Evolutionary conservation across 2,113 vertebrate genomes (phyloP), one percentile per base, ranked within the genome.

Genomic region (Argyrosomus japonicus): DNA sequence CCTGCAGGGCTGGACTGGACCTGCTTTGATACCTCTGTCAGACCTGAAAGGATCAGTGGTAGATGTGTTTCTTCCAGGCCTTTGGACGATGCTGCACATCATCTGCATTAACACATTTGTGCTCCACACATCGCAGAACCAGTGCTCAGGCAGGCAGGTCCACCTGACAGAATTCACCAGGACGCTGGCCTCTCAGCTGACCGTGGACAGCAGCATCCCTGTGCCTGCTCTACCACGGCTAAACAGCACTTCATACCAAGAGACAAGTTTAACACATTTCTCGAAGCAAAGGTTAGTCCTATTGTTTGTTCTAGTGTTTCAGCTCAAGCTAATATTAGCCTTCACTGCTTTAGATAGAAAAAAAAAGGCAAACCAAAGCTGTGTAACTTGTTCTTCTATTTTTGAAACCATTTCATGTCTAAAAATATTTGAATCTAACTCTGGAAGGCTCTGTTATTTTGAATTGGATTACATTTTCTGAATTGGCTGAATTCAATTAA

Each of bases 81-180:
- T 92, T 60, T 93, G 90, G 88, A 83, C 57, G 8, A 48, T 72
- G 6, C 78, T 94, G 0, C 90, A 91, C 51, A 7, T 82, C 5
- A 50, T 85, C 56, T 93, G 77, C 87, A 93, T 95, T 78, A 93
- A 94, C 73, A 71, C 92, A 0, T 92, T 87, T 53, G 76, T 84
- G 51, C 90, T 94, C 1, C 89, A 92, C 85, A 47, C 80, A 3
- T 75, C 90, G 75, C 78, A 90, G 87, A 85, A 54, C 21, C 73
- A 18, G 78, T 50, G 76, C 27, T 86, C 83, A 1, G 70, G 40
- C 13, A 83, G 11, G 21, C 67, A 63, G 27, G 68, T 79, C 17
- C 74, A 74, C 15, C 82, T 93, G 25, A 62, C 48, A 0, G 73
- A 90, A 56, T 92, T 92, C 74, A 89, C 84, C 69, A 88, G 76